A percentile compares a stretch with the other conserved stretches of the same genome.
Conservation (phyloP, 2,797 vertebrate genomes). For the Enteromius trimaculatus region DNA sequence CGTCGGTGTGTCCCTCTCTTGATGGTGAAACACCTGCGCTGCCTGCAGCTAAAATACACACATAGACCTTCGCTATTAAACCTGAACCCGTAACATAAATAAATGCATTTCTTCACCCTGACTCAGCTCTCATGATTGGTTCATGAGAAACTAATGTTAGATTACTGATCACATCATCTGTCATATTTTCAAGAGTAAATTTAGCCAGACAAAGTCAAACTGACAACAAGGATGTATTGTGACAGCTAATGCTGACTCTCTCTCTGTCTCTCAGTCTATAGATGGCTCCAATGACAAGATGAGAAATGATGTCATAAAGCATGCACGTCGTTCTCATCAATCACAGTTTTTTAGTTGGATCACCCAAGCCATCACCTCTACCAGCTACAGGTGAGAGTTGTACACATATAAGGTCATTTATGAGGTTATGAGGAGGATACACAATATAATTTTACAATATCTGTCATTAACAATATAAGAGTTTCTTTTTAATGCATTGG, state of each 20-base stretch:
- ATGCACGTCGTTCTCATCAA: conserved; percentile 22
- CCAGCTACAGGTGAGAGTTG: background rate
- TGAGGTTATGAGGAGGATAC: background rate
- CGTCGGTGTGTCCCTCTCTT: conserved; percentile 69
- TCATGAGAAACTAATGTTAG: conserved; percentile 22
- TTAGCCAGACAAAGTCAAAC: conserved; percentile 36
- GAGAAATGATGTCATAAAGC: conserved; percentile 35
- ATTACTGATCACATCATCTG: conserved; percentile 8
- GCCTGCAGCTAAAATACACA: conserved; percentile 68
- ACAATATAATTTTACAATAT: background rate
- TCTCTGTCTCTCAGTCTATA: conserved; percentile 16
- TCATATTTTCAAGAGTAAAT: conserved; percentile 36
- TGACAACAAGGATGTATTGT: conserved; percentile 46
- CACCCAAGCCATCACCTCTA: background rate
- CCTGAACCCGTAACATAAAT: conserved; percentile 31
- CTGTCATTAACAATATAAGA: background rate
- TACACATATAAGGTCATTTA: background rate
- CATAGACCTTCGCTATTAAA: conserved; percentile 4
- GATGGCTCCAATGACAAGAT: conserved; percentile 34
- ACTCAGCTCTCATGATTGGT: background rate
- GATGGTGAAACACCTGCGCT: conserved; percentile 60
- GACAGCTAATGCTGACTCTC: conserved; percentile 12
- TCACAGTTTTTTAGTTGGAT: conserved; percentile 17
- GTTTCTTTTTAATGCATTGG: background rate
- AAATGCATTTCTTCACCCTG: conserved; percentile 16